A percentile compares a stretch with the other conserved stretches of the same genome.
phyloP scores from a whole-genome alignment of 2,888 invertebrate species.

The Xestoiulus laeticollis region DNA sequence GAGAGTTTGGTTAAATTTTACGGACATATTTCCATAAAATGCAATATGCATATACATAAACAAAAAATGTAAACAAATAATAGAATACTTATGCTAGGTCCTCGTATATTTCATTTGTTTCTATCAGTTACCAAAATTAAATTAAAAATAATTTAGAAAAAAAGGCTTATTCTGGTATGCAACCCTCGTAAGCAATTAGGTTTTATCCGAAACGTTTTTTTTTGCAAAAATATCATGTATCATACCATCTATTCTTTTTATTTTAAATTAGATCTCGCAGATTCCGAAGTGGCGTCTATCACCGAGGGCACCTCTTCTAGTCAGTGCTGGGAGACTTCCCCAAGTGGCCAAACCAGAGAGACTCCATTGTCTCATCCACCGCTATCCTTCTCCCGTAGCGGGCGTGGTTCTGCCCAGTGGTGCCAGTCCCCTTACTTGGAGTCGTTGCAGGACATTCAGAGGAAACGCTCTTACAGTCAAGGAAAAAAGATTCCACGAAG shows the following conservation, averaged over 20 bases:
- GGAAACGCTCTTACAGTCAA: constrained; percentile 51
- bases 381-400: constrained; percentile 70
- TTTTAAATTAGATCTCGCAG: constrained; percentile 16
- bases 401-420: constrained; percentile 72
- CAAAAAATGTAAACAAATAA: no score
- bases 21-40: no score
- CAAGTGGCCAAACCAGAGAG: constrained; percentile 64
- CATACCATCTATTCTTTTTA: not conserved
- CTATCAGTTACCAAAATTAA: no score
- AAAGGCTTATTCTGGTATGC: no score
- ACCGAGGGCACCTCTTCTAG: constrained; percentile 44
- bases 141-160: no score
- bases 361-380: constrained; percentile 60
- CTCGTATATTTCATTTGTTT: no score
- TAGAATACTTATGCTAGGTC: no score
- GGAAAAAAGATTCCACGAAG: constrained; percentile 48
- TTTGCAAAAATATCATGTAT: no score
- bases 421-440: constrained; percentile 43
- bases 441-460: constrained; percentile 43
- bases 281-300: constrained; percentile 49
- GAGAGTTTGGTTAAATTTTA: no score
- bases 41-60: no score
- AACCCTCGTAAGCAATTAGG: no score
- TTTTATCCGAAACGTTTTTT: no score
- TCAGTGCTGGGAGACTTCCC: constrained; percentile 60